Base-by-base conservation (phyloP, 2,113 vertebrate species). In the Centropus bengalensis region DNA sequence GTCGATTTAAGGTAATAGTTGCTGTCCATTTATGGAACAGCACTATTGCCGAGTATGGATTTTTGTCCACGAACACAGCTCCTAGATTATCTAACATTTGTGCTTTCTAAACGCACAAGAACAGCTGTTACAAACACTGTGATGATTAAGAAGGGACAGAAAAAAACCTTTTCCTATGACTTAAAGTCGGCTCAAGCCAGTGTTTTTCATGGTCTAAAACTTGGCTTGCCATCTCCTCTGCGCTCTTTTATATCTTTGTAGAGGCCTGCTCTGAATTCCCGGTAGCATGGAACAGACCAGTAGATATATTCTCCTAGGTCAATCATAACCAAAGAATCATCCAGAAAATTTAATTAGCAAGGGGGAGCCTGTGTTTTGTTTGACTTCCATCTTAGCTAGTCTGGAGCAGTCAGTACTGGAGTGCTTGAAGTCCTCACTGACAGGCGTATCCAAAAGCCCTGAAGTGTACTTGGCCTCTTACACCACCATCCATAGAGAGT, bases 401-500 rank as follows among this genome's bases (percentile, higher is more conserved):
- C 27, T 45, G 49, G 33, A 74, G 32, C 59, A 60, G 33, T 42
- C 36, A 45, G 17, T 45, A 60, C 51, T 42, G 55, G 10, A 56
- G 30, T 38, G 49, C 60, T 21, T 40, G 81, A 33, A 24, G 40
- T n/a, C 49, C 47, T 38, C 5, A 1, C 52, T 51, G 42, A 8
- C 38, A 26, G 27, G n/a, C 26, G 4, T 14, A 9, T 11, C 11
- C 27, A 23, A 17, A 32, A 5, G 8, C 64, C 42, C 0, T 1
- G 24, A 19, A 33, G 44, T 10, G 44, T 56, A 10, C 17, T 24
- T 8, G 64, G 51, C 47, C 17, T 5, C 40, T 52, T 40, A 1
- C 5, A 62, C 1, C 26, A 20, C 42, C 59, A 15, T 10, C 64
- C 69, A 19, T 0, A 17, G 55, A 3, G 0, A 27, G 51, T 1